Evolutionary conservation across 2,113 vertebrate species (phyloP).

Genomic region (Lepidiolamprologus cunningtoni): DNA sequence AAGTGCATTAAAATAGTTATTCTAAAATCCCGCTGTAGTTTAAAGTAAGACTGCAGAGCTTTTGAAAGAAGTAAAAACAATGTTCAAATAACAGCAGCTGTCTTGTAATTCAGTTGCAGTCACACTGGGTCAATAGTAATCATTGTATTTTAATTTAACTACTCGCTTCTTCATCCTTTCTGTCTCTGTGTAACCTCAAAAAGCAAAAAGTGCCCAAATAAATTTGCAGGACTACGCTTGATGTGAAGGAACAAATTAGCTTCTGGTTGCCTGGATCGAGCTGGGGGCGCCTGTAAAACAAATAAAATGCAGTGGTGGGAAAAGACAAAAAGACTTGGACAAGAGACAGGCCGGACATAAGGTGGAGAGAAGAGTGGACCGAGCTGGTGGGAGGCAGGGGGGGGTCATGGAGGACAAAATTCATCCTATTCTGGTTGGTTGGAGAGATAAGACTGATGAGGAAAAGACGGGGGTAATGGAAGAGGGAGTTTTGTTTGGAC

Average conservation of each 20-base stretch:
- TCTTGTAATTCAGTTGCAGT: background rate
- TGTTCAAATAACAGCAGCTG: background rate
- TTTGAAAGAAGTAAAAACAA: background rate
- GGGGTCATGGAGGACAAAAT: background rate
- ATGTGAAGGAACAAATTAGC: background rate
- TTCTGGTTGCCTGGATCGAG: background rate
- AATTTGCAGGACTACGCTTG: background rate
- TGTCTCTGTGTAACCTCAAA: background rate
- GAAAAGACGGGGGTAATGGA: background rate
- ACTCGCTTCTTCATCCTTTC: background rate
- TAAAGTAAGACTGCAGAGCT: background rate
- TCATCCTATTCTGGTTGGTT: background rate
- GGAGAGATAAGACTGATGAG: background rate
- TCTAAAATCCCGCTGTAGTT: background rate
- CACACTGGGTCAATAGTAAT: background rate
- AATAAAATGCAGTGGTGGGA: background rate
- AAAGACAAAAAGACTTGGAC: background rate
- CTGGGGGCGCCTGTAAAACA: background rate
- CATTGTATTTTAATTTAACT: background rate
- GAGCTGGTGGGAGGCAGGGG: background rate
- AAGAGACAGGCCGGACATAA: background rate
- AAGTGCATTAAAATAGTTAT: background rate
- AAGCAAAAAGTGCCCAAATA: background rate
- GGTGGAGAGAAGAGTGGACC: background rate
- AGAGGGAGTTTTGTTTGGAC: background rate